Conservation (phyloP, 2,797 vertebrate genomes). For the Enteromius treurensis region DNA sequence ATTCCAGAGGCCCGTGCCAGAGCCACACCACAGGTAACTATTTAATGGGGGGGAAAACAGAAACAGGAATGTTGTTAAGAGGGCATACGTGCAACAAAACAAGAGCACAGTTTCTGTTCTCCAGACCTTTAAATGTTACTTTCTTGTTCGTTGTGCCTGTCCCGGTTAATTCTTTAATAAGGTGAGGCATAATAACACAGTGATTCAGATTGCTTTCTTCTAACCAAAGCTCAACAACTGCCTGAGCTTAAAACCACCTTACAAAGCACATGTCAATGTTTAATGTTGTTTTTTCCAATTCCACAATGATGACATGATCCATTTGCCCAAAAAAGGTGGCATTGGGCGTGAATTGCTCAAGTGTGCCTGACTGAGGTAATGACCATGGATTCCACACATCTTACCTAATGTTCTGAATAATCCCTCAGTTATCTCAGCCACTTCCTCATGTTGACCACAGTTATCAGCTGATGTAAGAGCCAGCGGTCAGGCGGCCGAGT, state of each 20-base stretch:
- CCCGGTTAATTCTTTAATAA: neutral
- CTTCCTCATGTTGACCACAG: conserved; percentile 75
- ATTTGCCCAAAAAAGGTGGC: conserved; percentile 69
- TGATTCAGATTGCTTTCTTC: conserved; percentile 55
- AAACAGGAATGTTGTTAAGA: conserved; percentile 37
- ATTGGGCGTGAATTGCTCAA: conserved; percentile 55
- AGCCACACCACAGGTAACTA: conserved; percentile 63
- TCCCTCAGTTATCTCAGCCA: conserved; percentile 71
- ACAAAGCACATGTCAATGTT: conserved; percentile 45
- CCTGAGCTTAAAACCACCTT: conserved; percentile 38
- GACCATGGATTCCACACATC: conserved; percentile 71
- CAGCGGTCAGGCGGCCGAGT: conserved; percentile 54
- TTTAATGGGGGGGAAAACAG: conserved; percentile 47
- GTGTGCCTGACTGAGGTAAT: conserved; percentile 71
- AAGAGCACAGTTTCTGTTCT: conserved; percentile 20
- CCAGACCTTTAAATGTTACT: neutral
- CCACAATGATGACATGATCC: conserved; percentile 51
- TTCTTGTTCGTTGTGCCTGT: neutral
- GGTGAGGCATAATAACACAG: conserved; percentile 36
- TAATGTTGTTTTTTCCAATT: conserved; percentile 57
- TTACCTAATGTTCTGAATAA: conserved; percentile 74
- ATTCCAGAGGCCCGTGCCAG: conserved; percentile 72
- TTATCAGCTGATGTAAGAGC: conserved; percentile 74
- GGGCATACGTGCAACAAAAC: conserved; percentile 4
- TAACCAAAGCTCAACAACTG: conserved; percentile 47